A percentile compares a stretch with the other conserved stretches of the same genome.
These are phyloP conservation scores for Fabriciana adippe DNA, from an alignment of 2,888 invertebrate species.

Conservation along the genomic window DNA sequence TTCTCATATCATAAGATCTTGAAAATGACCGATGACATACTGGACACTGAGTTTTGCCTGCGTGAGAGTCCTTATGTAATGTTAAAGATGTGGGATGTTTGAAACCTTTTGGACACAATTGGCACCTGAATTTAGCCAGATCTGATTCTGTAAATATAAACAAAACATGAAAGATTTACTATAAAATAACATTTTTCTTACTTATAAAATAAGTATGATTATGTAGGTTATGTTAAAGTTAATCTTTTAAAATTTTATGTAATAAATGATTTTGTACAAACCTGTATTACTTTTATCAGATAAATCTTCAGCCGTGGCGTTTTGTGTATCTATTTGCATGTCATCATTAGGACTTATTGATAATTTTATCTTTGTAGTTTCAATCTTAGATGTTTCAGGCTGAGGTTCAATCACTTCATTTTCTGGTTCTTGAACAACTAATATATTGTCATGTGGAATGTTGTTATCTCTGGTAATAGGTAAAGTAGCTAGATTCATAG, in stretches of 20 bases:
- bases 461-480: constrained; percentile 64
- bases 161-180: not conserved
- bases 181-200: not conserved
- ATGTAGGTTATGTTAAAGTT: not conserved
- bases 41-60: constrained; percentile 84
- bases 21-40: constrained; percentile 84
- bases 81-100: constrained; percentile 84
- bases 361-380: constrained; percentile 51
- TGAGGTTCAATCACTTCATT: constrained; percentile 54
- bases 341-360: constrained; percentile 57
- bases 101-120: constrained; percentile 84
- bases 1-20: constrained; percentile 84
- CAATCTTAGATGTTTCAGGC: constrained; percentile 54
- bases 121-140: constrained; percentile 82
- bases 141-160: constrained; percentile 75
- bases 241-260: not conserved
- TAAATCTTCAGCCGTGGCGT: constrained; percentile 70
- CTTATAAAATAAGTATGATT: not conserved
- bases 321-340: constrained; percentile 73
- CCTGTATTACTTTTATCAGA: constrained; percentile 69
- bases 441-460: constrained; percentile 59
- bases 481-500: constrained; percentile 73
- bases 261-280: constrained; percentile 35
- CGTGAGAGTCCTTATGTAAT: constrained; percentile 84
- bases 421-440: constrained; percentile 52